phyloP scores from a whole-genome alignment of 2,797 vertebrate species.

The Tangara arthus region DNA sequence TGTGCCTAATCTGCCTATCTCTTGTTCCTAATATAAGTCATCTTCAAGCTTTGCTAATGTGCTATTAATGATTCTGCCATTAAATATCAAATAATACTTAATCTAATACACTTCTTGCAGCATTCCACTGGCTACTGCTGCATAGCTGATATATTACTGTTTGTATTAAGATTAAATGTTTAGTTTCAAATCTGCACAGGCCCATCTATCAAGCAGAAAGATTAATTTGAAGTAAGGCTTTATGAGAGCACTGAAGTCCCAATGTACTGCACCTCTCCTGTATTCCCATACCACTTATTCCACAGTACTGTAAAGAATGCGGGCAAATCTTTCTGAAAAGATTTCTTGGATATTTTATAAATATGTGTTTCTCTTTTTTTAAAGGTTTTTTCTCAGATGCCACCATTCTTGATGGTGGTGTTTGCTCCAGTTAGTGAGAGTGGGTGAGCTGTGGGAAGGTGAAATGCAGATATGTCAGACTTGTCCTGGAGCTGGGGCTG shows the following conservation, averaged over 20 bases:
- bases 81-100: constrained; percentile 42
- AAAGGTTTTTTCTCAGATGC: neutral
- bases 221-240: constrained; percentile 34
- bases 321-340: neutral
- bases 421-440: neutral
- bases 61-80: constrained; percentile 35
- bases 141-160: constrained; percentile 1
- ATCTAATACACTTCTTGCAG: neutral
- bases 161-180: constrained; percentile 27
- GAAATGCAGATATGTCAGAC: neutral
- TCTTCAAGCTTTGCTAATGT: constrained; percentile 4
- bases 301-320: neutral
- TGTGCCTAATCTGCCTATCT: neutral
- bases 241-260: neutral
- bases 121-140: neutral
- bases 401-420: neutral
- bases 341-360: neutral
- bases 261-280: neutral
- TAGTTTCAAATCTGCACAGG: constrained; percentile 10
- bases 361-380: neutral
- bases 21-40: neutral
- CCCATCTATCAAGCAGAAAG: constrained; percentile 8
- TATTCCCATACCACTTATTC: neutral
- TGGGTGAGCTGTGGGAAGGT: neutral
- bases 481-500: neutral